Evolutionary conservation across 2,888 invertebrate genomes (phyloP), one percentile per base, ranked within the genome.

Genomic region (Parascotia fuliginaria): DNA sequence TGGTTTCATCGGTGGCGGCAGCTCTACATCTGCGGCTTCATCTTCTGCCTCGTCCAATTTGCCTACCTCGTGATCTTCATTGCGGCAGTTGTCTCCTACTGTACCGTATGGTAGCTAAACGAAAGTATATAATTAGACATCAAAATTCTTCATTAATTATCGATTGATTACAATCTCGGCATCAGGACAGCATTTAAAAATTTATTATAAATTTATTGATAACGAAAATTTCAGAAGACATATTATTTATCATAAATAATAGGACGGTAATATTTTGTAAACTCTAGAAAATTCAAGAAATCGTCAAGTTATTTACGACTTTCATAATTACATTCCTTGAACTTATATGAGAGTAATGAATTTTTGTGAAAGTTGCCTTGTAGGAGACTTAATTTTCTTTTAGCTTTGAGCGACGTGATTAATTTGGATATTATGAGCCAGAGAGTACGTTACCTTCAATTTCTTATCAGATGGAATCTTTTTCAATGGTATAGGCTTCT

Each of bases 1-100:
- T n/a, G 97, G 97, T 79, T 97, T 97, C 98, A 98, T 98, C 1
- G 98, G 98, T 27, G 98, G 98, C 42, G 98, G 98, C 68, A 98
- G 91, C 87, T 98, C 98, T 9, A 97, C 94, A 39, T 88, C 87
- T 24, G 95, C 94, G 13, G 92, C 93, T 77, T 97, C 97, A 62
- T 95, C 96, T 63, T 96, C 96, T 9, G 91, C 94, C 75, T 96
- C 97, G 74, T 97, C 97, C 46, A 95, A 93, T 58, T 71, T 77
- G 27, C 65, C 66, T 31, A 73, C 64, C 60, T 83, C 92, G 61
- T 74, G 91, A 74, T 79, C 89, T 63, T 75, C 90, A 1, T 63
- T 44, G 9, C 85, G 83, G 0, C 79, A 83, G 44, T 75, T 81
- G 43, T 83, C 87, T 4, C 58, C 49, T n/a, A 54, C 53, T 9